Conservation (phyloP, 2,797 vertebrate genomes). For the Monodelphis domestica region DNA sequence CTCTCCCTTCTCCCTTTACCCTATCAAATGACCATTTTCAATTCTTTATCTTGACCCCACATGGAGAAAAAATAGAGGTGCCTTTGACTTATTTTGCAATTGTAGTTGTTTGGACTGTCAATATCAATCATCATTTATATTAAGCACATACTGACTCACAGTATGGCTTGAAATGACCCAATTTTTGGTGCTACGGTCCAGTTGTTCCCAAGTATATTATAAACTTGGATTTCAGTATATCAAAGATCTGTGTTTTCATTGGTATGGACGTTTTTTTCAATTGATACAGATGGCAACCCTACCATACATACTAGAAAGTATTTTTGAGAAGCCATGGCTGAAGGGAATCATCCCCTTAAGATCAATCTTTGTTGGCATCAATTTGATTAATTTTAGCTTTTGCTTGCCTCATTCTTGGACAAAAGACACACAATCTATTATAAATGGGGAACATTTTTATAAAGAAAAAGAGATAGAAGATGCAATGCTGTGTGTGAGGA, state of each 20-base stretch:
- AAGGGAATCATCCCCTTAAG: background rate
- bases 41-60: background rate
- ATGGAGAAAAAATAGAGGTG: background rate
- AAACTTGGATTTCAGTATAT: background rate
- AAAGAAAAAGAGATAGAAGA: background rate
- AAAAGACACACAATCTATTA: background rate
- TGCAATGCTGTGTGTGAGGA: background rate
- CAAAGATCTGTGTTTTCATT: background rate
- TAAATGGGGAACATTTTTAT: background rate
- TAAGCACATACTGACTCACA: background rate
- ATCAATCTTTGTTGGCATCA: background rate
- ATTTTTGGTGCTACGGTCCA: background rate
- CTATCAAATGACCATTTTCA: background rate
- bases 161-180: background rate
- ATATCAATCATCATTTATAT: background rate
- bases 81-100: background rate
- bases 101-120: background rate
- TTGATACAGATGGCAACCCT: background rate
- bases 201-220: background rate
- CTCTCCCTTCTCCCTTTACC: background rate
- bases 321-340: background rate
- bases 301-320: background rate
- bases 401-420: background rate
- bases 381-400: background rate
- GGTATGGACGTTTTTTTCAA: background rate